Percentiles rank a stretch among this genome's conserved stretches.
These are phyloP conservation scores for Iguana delicatissima DNA, from an alignment of 2,797 vertebrate genomes.

Conservation along the genomic window DNA sequence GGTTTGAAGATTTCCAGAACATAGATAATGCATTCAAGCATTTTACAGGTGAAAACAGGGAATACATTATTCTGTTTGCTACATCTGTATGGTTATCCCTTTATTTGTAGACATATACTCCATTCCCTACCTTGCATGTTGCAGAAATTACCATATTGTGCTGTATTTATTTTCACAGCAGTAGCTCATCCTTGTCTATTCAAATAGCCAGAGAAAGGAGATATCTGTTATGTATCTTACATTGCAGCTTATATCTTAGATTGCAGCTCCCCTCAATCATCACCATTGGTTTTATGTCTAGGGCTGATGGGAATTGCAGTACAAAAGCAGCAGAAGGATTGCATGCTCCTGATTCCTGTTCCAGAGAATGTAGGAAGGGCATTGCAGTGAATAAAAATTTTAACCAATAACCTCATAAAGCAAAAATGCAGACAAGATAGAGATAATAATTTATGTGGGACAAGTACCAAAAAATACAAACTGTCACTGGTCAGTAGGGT, in stretches of 20 bases:
- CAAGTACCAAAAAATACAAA: not conserved
- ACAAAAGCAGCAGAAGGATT: not conserved
- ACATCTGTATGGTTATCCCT: not conserved
- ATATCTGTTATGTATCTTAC: not conserved
- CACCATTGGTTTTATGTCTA: not conserved
- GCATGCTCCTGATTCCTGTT: not conserved
- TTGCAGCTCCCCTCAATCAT: not conserved
- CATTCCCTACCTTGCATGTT: not conserved
- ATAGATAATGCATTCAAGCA: not conserved
- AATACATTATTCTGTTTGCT: not conserved
- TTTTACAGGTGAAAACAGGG: conserved; percentile 6
- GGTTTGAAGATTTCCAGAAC: not conserved
- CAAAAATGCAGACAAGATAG: not conserved
- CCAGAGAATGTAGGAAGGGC: not conserved
- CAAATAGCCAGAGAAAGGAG: not conserved
- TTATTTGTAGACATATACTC: not conserved
- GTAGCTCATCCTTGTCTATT: not conserved
- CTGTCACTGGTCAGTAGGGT: not conserved
- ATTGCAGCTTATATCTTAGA: not conserved
- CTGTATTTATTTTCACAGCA: not conserved
- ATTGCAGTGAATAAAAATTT: not conserved
- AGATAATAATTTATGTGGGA: not conserved
- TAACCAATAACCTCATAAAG: not conserved
- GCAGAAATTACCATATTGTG: not conserved
- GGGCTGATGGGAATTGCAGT: not conserved